Base-by-base conservation (phyloP, 2,888 invertebrate species). In the Lycophotia porphyrea region DNA sequence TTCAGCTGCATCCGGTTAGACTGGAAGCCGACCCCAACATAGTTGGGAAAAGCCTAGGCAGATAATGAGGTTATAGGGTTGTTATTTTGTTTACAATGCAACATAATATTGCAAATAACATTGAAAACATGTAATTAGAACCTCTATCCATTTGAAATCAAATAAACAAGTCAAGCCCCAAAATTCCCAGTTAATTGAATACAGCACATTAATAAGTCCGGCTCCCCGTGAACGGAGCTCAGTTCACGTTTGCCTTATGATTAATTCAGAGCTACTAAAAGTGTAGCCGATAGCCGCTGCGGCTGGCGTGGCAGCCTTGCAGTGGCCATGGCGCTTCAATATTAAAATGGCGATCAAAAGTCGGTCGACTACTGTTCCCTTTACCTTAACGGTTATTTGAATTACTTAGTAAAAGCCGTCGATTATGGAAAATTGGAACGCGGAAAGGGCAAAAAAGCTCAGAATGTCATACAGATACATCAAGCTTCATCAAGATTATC, bases 341-440 rank as follows among this genome's bases (percentile, higher is more conserved):
- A 87, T 87, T 88, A 76, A 88, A 82, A 69, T 63, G 44, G 58
- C 78, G 75, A 88, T 84, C 88, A 84, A 82, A 82, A 78, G 78
- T 82, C 71, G 34, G 61, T 31, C 31, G 66, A 27, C 21, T 52
- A 74, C 66, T 67, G 58, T 72, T 71, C 60, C 31, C 70, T 71
- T 49, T n/a, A 49, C 34, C 58, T 58, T 79, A 72, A 73, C 69
- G 52, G 44, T 34, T 34, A n/a, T 47, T 58, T 78, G 70, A 78
- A 82, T 84, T 58, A 78, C 21, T 82, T 58, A 78, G 24, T 82
- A 61, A 44, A 18, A 44, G 3, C 31, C 1, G 31, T 44, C 4
- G n/a, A n/a, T 21, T 49, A 77, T 64, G 8, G 39, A 18, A 49
- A 34, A 49, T 34, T 60, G 0, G 42, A 34, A 18, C 4, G 11